phyloP scores from a whole-genome alignment of 2,797 vertebrate genomes.

The Neomorphus geoffroyi region DNA sequence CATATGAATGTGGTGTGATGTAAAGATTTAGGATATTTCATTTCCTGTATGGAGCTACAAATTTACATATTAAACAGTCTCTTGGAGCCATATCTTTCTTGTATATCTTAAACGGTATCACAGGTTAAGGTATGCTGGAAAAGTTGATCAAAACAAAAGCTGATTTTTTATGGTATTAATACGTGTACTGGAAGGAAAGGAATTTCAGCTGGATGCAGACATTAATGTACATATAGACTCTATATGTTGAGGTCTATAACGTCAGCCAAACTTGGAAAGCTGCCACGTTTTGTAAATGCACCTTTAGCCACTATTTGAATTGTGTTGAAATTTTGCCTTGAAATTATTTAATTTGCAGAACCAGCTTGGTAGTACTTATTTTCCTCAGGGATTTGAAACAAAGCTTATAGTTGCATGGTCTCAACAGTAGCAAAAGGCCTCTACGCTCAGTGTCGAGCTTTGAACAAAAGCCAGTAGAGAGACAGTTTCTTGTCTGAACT shows the following conservation, averaged over 20 bases:
- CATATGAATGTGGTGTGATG: conserved; percentile 71
- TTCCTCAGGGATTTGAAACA: background rate
- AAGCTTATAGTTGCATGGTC: fast-evolving
- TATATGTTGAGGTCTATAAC: background rate
- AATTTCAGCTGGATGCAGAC: background rate
- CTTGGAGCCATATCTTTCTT: conserved; percentile 19
- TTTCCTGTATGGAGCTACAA: conserved; percentile 66
- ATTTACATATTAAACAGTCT: conserved; percentile 74
- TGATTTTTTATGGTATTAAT: background rate
- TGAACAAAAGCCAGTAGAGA: fast-evolving
- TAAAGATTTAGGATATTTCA: conserved; percentile 77
- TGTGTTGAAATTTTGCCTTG: background rate
- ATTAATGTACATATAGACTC: too few relatives aligned
- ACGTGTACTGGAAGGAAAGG: background rate
- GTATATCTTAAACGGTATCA: background rate
- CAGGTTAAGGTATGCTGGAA: conserved; percentile 15
- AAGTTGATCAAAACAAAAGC: background rate
- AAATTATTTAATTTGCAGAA: background rate
- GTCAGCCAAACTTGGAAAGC: background rate
- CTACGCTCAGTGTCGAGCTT: fast-evolving
- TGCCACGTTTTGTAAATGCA: background rate
- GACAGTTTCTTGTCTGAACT: background rate
- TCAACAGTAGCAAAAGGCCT: background rate
- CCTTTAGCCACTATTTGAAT: background rate
- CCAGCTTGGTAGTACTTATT: background rate